Base-by-base conservation (phyloP, 2,888 invertebrate genomes). In the Lapara coniferarum region DNA sequence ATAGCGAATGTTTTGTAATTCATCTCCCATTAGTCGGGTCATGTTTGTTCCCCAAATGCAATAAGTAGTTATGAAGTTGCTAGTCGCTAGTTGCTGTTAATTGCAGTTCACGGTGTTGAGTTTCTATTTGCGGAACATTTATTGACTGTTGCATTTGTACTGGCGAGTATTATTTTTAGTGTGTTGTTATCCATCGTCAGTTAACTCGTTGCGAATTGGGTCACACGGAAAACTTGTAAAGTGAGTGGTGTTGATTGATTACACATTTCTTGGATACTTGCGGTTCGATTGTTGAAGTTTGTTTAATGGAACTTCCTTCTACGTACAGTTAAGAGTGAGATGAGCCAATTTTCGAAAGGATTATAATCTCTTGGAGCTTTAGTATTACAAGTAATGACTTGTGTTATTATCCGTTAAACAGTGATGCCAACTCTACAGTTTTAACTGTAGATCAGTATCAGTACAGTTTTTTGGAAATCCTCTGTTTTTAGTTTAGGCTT, bases 111-210 rank as follows among this genome's bases (percentile, higher is more conserved):
- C 63, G 63, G 19, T 46, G 46, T 63, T 63, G 46, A 13, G 19
- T 10, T 19, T 12, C 63, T 63, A 63, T 63, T 63, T 63, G 63
- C 63, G 63, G 63, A 63, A 46, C 63, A 63, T 46, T 63, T 63
- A 63, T 63, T 63, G 63, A 63, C 46, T 63, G 63, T 46, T 63
- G 63, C 63, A 63, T 63, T 63, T 63, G 63, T 63, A 63, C 63
- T 46, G 59, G 63, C 19, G 46, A 63, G 63, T 46, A 63, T 63
- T 63, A 63, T 63, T 63, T 63, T 63, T 63, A 63, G 63, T 63
- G 63, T 19, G 63, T 49, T 63, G 49, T 63, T 46, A 63, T 63
- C 16, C 63, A 49, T 46, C 63, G 46, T 46, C 19, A 46, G 63
- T 63, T 63, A 63, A 63, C 63, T 46, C 63, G 12, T 46, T 63